These are phyloP conservation scores for Drosophila melanosoma DNA, from an alignment of 2,888 invertebrate genomes.

Conservation along the genomic window DNA sequence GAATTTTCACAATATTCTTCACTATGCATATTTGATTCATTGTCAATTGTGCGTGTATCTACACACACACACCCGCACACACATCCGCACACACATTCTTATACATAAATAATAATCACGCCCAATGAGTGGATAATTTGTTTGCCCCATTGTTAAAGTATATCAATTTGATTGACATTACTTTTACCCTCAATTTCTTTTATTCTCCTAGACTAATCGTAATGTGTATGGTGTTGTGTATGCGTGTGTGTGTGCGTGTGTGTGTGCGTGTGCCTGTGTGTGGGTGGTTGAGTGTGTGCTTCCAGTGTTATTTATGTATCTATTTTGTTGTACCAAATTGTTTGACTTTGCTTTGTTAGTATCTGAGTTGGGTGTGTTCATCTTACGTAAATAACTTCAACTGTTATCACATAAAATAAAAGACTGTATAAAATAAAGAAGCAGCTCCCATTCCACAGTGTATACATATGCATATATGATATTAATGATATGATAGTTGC, in stretches of 20 bases:
- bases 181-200: constrained; percentile 25
- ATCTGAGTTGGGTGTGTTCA: background rate
- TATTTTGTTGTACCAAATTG: background rate
- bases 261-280: too few relatives aligned
- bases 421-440: background rate
- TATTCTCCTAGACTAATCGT: constrained; percentile 10
- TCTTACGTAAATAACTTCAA: background rate
- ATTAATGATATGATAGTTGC: too few relatives aligned
- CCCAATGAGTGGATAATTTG: constrained; percentile 28
- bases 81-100: background rate
- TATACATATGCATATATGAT: too few relatives aligned
- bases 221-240: background rate
- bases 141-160: constrained; percentile 25
- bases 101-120: constrained; percentile 2
- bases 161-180: constrained; percentile 38
- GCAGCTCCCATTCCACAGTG: background rate
- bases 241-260: background rate
- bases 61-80: background rate
- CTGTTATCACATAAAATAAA: background rate
- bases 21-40: background rate
- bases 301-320: background rate
- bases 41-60: background rate
- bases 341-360: background rate
- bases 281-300: background rate
- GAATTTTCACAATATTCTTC: background rate